phyloP scores from a whole-genome alignment of 2,888 invertebrate species.

The Drosophila mulleri region DNA sequence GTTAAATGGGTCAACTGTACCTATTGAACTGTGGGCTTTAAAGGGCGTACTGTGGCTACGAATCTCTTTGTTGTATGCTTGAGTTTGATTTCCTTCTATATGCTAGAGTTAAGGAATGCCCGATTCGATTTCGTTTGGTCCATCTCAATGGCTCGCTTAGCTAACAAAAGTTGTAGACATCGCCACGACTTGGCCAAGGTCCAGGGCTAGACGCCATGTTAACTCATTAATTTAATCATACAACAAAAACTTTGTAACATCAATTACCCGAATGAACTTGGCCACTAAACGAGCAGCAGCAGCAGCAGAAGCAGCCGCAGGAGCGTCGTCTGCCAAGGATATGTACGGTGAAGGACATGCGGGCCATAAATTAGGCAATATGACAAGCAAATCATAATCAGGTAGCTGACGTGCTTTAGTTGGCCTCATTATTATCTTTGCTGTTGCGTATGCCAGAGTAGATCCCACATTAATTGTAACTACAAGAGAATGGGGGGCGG shows the following conservation, averaged over 20 bases:
- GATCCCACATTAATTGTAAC: constrained; percentile 45
- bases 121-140: not conserved
- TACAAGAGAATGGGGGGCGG: not conserved
- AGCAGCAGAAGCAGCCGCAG: too few relatives aligned
- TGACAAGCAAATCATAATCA: constrained; percentile 52
- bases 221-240: constrained; percentile 19
- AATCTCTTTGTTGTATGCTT: not conserved
- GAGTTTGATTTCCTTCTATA: not conserved
- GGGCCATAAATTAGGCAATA: constrained; percentile 49
- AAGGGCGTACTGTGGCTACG: not conserved
- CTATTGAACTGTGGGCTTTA: not conserved
- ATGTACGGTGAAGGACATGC: constrained; percentile 41
- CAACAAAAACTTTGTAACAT: constrained; percentile 7
- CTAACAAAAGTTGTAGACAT: not conserved
- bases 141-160: too few relatives aligned
- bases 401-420: constrained; percentile 18
- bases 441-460: constrained; percentile 8
- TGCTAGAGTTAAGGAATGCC: not conserved
- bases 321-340: constrained; percentile 6
- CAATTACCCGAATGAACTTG: constrained; percentile 32
- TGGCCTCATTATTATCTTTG: constrained; percentile 18
- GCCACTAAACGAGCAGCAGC: constrained; percentile 8
- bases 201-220: constrained; percentile 12
- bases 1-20: constrained; percentile 42
- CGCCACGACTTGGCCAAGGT: not conserved